Evolutionary conservation across 2,113 vertebrate species (phyloP).

Genomic region (Passer domesticus): DNA sequence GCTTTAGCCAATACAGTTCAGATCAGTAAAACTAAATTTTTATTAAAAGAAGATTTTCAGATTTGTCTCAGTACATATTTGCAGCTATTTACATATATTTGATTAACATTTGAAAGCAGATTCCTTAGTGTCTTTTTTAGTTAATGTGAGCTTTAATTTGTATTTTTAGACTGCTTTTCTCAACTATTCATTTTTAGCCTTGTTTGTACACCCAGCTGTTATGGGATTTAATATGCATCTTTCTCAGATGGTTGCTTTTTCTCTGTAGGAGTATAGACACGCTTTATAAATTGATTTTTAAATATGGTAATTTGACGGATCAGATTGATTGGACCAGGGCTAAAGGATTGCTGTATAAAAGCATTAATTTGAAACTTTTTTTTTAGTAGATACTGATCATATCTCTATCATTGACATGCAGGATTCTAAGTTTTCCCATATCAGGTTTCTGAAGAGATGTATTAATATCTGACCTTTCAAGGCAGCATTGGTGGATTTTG

Average conservation of each 20-base stretch:
- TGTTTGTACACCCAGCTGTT: constrained; percentile 60
- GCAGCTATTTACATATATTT: constrained; percentile 68
- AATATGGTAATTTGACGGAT: not conserved
- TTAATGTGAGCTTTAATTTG: constrained; percentile 64
- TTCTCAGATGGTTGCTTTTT: constrained; percentile 45
- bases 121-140: constrained; percentile 63
- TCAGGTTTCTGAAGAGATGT: not conserved
- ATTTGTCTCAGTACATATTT: constrained; percentile 50
- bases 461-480: not conserved
- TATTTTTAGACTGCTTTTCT: constrained; percentile 63
- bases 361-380: not conserved
- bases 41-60: constrained; percentile 61
- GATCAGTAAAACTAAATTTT: constrained; percentile 47
- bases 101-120: constrained; percentile 71
- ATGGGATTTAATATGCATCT: constrained; percentile 46
- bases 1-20: constrained; percentile 31
- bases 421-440: not conserved
- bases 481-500: not conserved
- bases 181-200: constrained; percentile 58
- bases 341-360: not conserved
- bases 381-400: not conserved
- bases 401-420: not conserved
- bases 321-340: not conserved
- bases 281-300: constrained; percentile 56
- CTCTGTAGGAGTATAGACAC: constrained; percentile 39